Percentiles rank a stretch among this genome's conserved stretches.
Evolutionary conservation across 2,797 vertebrate species (phyloP).

Genomic region (Sylvia borin): DNA sequence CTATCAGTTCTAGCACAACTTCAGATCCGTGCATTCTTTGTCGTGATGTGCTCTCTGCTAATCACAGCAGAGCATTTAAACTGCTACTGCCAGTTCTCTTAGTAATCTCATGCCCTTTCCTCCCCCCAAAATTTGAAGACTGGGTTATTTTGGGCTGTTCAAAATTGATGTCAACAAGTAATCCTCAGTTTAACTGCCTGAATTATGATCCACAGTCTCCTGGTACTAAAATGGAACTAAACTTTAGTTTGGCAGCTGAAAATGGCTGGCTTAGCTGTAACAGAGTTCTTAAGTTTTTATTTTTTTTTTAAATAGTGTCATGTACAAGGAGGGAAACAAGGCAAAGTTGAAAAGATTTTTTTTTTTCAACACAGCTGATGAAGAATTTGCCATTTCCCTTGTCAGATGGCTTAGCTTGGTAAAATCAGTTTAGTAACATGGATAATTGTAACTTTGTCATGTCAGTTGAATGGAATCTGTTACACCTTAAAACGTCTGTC

Average conservation of each 20-base stretch:
- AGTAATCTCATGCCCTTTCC: neutral
- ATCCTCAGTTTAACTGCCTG: neutral
- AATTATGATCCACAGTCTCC: neutral
- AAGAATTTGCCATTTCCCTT: neutral
- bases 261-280: constrained; percentile 16
- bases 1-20: neutral
- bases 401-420: neutral
- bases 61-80: neutral
- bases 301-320: neutral
- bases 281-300: neutral
- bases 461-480: neutral
- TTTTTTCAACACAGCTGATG: neutral
- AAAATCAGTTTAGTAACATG: neutral
- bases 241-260: constrained; percentile 33
- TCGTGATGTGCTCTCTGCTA: neutral
- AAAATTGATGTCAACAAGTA: constrained; percentile 28
- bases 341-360: neutral
- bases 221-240: constrained; percentile 50
- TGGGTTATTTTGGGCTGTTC: constrained; percentile 4
- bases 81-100: neutral
- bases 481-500: neutral
- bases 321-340: neutral
- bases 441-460: neutral
- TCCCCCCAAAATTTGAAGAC: neutral
- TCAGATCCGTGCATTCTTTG: neutral